phyloP scores from a whole-genome alignment of 2,797 vertebrate genomes.

The Halcyon badia region DNA sequence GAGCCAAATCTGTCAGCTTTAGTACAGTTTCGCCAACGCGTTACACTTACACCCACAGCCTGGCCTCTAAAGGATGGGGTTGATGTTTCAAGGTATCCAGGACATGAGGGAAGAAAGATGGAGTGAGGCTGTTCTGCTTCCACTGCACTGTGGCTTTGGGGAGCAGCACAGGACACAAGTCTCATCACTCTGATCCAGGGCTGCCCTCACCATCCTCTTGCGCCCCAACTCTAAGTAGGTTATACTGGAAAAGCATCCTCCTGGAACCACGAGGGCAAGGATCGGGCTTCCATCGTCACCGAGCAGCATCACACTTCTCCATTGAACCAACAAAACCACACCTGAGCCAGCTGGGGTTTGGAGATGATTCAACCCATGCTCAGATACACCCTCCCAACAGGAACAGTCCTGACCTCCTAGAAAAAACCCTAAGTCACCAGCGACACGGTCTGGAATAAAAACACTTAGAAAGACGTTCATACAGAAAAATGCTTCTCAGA shows the following conservation, averaged over 20 bases:
- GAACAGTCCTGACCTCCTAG: background rate
- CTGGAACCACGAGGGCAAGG: background rate
- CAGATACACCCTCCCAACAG: background rate
- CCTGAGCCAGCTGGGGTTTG: background rate
- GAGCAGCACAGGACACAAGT: background rate
- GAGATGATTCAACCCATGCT: background rate
- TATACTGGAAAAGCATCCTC: background rate
- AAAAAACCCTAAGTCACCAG: constrained; percentile 3
- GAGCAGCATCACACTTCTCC: background rate
- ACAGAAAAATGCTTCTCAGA: constrained; percentile 11
- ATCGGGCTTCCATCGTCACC: background rate
- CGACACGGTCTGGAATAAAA: background rate
- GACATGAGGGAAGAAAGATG: background rate
- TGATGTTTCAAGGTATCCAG: background rate
- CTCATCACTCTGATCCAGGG: background rate
- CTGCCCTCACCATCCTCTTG: background rate
- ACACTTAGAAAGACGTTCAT: background rate
- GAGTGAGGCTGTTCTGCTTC: background rate
- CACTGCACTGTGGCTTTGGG: fast-evolving
- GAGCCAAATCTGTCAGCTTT: background rate
- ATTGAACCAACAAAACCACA: background rate
- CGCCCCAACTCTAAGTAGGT: background rate
- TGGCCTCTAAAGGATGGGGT: background rate
- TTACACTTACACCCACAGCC: too few species aligned
- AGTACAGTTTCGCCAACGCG: background rate